These are phyloP conservation scores for Pelecanus crispus DNA, from an alignment of 2,113 vertebrate species.

Conservation along the genomic window DNA sequence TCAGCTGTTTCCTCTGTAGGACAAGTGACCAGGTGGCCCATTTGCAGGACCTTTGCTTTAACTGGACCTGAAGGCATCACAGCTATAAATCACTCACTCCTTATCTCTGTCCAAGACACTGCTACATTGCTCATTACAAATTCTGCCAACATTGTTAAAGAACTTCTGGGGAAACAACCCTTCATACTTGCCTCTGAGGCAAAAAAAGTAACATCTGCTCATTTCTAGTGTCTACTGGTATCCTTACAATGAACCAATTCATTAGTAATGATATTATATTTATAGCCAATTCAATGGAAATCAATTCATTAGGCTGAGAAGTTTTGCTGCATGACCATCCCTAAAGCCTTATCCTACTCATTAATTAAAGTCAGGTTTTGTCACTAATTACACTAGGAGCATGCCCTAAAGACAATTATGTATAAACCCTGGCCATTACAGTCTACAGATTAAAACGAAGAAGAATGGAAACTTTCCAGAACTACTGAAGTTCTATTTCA, in stretches of 20 bases:
- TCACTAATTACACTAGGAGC: slow-evolving; percentile 14
- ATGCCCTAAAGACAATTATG: not conserved
- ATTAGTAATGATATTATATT: slow-evolving; percentile 41
- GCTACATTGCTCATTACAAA: not conserved
- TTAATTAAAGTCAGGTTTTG: slow-evolving; percentile 42
- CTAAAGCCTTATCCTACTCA: not conserved
- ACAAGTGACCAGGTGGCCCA: fast-evolving
- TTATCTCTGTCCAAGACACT: not conserved
- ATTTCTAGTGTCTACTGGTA: not conserved
- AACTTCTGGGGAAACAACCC: not conserved
- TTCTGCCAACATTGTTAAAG: not conserved
- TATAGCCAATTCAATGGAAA: slow-evolving; percentile 22
- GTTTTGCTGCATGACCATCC: not conserved
- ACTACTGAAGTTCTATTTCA: not conserved
- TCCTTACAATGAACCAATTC: not conserved
- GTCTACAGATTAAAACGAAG: not conserved
- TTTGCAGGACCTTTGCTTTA: not conserved
- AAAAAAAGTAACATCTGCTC: not conserved
- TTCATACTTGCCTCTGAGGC: not conserved
- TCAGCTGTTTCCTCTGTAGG: not conserved
- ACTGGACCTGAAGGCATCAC: not conserved
- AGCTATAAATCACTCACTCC: not conserved
- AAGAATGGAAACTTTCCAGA: not conserved
- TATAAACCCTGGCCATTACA: not conserved
- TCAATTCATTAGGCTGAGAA: slow-evolving; percentile 37